These are phyloP conservation scores for Neuroscelio doddi DNA, from an alignment of 2,888 invertebrate species.

Conservation along the genomic window DNA sequence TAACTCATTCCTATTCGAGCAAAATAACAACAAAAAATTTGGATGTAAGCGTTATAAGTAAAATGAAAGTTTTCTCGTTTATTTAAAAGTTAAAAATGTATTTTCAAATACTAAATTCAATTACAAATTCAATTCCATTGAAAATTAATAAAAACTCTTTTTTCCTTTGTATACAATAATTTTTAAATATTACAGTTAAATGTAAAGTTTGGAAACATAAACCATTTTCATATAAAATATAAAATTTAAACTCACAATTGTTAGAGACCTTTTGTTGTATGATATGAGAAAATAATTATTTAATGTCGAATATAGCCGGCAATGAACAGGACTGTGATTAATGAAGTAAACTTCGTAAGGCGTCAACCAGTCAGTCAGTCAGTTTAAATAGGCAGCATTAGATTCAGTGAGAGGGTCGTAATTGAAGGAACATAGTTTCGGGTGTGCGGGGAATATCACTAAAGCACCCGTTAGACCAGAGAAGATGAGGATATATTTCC, in stretches of 20 bases:
- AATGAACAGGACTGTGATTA: conserved; percentile 15
- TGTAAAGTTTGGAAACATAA: too few species aligned
- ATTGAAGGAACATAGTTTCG: conserved; percentile 32
- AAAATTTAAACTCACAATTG: background rate
- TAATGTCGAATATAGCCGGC: conserved; percentile 16
- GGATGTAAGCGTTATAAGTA: background rate
- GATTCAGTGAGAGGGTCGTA: conserved; percentile 22
- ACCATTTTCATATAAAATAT: too few species aligned
- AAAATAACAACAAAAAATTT: conserved; percentile 7
- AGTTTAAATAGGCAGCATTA: conserved; percentile 27
- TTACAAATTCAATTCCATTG: too few species aligned
- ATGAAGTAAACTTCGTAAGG: conserved; percentile 24
- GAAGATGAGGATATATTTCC: conserved; percentile 17
- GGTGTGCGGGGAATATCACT: conserved; percentile 22
- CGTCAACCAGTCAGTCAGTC: conserved; percentile 17
- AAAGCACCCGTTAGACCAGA: conserved; percentile 24
- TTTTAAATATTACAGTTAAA: too few species aligned
- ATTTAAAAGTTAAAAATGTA: background rate
- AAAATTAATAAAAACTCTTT: too few species aligned
- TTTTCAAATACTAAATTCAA: background rate
- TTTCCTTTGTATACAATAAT: too few species aligned
- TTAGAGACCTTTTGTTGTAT: background rate
- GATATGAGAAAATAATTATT: conserved; percentile 24
- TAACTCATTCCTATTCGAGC: conserved; percentile 10
- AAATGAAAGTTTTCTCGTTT: conserved; percentile 4